Evolutionary conservation across 2,888 invertebrate species (phyloP).

Genomic region (Hydropsyche betteni): DNA sequence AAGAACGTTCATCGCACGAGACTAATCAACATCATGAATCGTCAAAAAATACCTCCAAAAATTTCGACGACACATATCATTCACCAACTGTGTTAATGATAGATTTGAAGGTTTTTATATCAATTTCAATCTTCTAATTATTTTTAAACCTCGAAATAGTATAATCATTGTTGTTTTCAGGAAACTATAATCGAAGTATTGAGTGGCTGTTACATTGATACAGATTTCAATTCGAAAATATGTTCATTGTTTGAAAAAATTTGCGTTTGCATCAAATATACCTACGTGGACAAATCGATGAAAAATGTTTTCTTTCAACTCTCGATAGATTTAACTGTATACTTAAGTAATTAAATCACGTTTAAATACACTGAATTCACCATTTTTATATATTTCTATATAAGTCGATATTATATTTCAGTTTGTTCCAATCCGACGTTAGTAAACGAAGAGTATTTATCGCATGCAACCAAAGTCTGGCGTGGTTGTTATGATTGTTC

Average conservation of each 20-base stretch:
- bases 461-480: not conserved
- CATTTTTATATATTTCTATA: not conserved
- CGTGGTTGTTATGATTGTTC: not conserved
- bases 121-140: not conserved
- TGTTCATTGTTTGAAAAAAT: not conserved
- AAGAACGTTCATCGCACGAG: not conserved
- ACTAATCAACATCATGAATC: too few species aligned
- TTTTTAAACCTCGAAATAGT: too few species aligned
- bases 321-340: conserved; percentile 57
- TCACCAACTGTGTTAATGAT: conserved; percentile 23
- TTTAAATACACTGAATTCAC: not conserved
- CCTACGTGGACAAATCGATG: conserved; percentile 56
- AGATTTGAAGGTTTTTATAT: conserved; percentile 21
- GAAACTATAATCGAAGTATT: not conserved
- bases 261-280: conserved; percentile 12
- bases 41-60: not conserved
- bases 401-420: conserved; percentile 17
- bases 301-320: conserved; percentile 58
- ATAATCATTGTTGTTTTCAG: conserved; percentile 2
- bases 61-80: not conserved
- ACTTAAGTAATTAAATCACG: conserved; percentile 38
- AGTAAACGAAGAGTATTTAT: conserved; percentile 10
- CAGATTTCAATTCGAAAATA: not conserved
- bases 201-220: not conserved
- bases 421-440: conserved; percentile 21